phyloP scores from a whole-genome alignment of 2,888 invertebrate genomes.

The Ganaspis brasiliensis region DNA sequence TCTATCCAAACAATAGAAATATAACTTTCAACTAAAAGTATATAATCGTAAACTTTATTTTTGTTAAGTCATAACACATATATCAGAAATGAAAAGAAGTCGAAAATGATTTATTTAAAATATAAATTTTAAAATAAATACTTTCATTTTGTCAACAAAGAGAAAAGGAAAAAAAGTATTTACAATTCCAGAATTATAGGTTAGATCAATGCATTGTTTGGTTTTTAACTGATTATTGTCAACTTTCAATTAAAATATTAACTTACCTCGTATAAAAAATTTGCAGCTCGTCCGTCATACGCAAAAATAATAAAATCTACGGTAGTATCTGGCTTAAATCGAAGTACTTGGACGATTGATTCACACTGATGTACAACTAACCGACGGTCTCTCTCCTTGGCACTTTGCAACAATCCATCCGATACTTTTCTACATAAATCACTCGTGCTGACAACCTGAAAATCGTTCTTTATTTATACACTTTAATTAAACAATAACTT shows the following conservation, averaged over 20 bases:
- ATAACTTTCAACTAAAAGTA: not conserved
- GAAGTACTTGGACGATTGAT: constrained; percentile 66
- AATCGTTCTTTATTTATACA: constrained; percentile 45
- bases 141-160: too few species aligned
- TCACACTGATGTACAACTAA: constrained; percentile 74
- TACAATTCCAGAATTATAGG: not conserved
- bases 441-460: constrained; percentile 71
- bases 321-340: constrained; percentile 61
- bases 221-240: not conserved
- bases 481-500: not conserved
- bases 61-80: not conserved
- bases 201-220: not conserved
- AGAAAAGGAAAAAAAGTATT: too few species aligned
- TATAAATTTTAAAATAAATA: too few species aligned
- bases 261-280: constrained; percentile 70
- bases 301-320: constrained; percentile 76
- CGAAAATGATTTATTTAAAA: too few species aligned
- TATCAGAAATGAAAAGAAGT: too few species aligned
- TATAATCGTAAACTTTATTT: not conserved
- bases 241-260: constrained; percentile 1
- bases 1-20: constrained; percentile 30
- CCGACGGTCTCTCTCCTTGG: constrained; percentile 64
- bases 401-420: constrained; percentile 66
- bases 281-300: constrained; percentile 68
- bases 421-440: constrained; percentile 71